phyloP scores from a whole-genome alignment of 2,113 vertebrate genomes.

The Cromileptes altivelis region DNA sequence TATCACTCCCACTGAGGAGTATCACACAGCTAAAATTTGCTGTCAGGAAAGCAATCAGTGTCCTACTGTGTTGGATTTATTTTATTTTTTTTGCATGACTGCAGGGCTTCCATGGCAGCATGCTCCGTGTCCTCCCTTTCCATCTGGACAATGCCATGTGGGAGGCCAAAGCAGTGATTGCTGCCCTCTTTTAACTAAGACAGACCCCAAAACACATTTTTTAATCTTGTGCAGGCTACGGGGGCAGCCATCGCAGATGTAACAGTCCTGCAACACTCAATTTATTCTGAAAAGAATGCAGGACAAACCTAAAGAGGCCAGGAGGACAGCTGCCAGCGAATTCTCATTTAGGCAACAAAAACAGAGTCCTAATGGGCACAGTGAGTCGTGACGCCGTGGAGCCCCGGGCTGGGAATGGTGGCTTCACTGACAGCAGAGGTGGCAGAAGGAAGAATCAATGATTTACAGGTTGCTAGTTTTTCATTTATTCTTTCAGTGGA shows the following conservation, averaged over 20 bases:
- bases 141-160: slow-evolving; percentile 43
- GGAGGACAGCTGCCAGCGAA: slow-evolving; percentile 57
- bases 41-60: slow-evolving; percentile 25
- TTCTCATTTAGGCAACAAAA: slow-evolving; percentile 65
- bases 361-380: slow-evolving; percentile 64
- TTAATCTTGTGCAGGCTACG: slow-evolving; percentile 20
- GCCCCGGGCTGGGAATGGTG: slow-evolving; percentile 48
- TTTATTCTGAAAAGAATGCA: slow-evolving; percentile 59
- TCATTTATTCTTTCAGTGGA: slow-evolving; percentile 8
- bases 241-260: slow-evolving; percentile 31
- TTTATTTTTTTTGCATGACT: slow-evolving; percentile 36
- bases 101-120: slow-evolving; percentile 47
- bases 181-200: slow-evolving; percentile 25
- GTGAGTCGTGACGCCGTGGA: slow-evolving; percentile 47
- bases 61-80: slow-evolving; percentile 12
- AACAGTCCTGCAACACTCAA: slow-evolving; percentile 53
- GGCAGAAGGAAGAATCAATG: slow-evolving; percentile 65
- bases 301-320: slow-evolving; percentile 55
- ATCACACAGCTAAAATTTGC: slow-evolving; percentile 27
- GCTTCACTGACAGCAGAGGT: slow-evolving; percentile 30
- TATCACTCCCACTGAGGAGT: not conserved
- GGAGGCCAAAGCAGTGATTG: slow-evolving; percentile 45
- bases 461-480: slow-evolving; percentile 49
- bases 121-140: slow-evolving; percentile 49
- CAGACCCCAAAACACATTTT: slow-evolving; percentile 19